Percentiles rank a stretch among this genome's conserved stretches.
phyloP scores from a whole-genome alignment of 2,888 invertebrate species.

The Vannuccia rotundouncinata region DNA sequence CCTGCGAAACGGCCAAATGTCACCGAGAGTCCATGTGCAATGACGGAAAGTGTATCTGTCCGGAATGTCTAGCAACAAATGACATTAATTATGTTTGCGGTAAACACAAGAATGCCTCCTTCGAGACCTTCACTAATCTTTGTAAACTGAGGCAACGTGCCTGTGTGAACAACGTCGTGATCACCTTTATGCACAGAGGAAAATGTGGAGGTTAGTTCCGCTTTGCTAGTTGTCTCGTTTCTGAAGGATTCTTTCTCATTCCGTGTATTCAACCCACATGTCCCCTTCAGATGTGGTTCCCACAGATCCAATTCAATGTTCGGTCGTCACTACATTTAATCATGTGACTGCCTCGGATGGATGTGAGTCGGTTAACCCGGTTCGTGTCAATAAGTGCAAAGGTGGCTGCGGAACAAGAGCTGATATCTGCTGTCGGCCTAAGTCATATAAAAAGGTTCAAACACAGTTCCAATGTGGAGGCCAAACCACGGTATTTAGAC shows the following conservation, averaged over 20 bases:
- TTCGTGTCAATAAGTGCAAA: slow-evolving; percentile 25
- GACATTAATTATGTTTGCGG: slow-evolving; percentile 4
- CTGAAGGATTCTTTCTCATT: not conserved
- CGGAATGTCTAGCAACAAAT: not conserved
- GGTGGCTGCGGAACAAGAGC: slow-evolving; percentile 36
- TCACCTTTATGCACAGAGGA: slow-evolving; percentile 24
- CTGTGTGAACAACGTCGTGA: not conserved
- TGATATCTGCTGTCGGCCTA: slow-evolving; percentile 35
- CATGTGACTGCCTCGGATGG: slow-evolving; percentile 1
- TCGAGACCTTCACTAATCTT: not conserved
- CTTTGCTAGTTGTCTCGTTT: not conserved
- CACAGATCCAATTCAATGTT: slow-evolving; percentile 27
- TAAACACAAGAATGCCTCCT: not conserved
- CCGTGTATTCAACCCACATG: too few species aligned
- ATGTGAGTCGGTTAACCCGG: slow-evolving; percentile 12
- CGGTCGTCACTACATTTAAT: slow-evolving; percentile 33
- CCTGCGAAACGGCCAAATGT: slow-evolving; percentile 14
- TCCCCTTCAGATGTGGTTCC: slow-evolving; percentile 31
- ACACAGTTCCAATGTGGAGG: slow-evolving; percentile 20
- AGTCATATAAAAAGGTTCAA: not conserved
- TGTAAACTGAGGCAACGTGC: slow-evolving; percentile 14
- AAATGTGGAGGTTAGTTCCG: slow-evolving; percentile 19
- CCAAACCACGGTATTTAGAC: not conserved
- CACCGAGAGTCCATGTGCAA: not conserved
- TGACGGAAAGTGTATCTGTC: slow-evolving; percentile 30